A percentile compares a stretch with the other conserved stretches of the same genome.
Evolutionary conservation across 92 coral and sea anemone species (phyloP).

Genomic region (Ricordea florida): DNA sequence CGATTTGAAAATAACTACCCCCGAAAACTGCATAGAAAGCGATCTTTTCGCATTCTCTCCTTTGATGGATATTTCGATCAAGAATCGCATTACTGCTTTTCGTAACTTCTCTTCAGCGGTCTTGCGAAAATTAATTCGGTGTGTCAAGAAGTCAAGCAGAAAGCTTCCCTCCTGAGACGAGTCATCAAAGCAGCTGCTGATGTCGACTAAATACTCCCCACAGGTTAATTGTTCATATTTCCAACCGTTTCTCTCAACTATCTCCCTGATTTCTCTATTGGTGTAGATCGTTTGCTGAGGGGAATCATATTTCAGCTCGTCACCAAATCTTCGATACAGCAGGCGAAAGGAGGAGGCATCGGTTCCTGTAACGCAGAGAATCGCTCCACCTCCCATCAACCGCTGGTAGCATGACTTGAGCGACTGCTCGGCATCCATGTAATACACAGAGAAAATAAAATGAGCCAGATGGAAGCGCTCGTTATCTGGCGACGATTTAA

Average conservation of each 20-base stretch:
- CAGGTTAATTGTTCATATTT: neutral
- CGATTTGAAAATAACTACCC: neutral
- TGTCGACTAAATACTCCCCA: neutral
- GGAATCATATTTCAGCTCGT: neutral
- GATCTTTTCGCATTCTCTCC: neutral
- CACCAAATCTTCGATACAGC: neutral
- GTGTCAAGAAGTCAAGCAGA: constrained; percentile 12
- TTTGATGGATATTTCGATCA: neutral
- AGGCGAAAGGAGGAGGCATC: neutral
- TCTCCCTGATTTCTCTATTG: neutral
- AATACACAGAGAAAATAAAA: neutral
- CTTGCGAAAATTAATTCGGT: neutral
- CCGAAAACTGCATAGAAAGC: neutral
- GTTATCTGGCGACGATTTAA: neutral
- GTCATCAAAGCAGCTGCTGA: neutral
- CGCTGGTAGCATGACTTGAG: neutral
- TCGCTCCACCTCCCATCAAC: neutral
- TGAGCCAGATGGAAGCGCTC: neutral
- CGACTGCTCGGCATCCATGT: constrained; percentile 4
- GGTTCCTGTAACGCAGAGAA: neutral
- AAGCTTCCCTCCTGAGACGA: neutral
- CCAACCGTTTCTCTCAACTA: neutral
- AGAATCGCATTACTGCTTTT: neutral
- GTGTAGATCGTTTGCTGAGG: neutral
- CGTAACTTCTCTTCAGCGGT: neutral